A percentile compares a stretch with the other conserved stretches of the same genome.
Evolutionary conservation across 2,888 invertebrate species (phyloP).

Genomic region (Muscina levida): DNA sequence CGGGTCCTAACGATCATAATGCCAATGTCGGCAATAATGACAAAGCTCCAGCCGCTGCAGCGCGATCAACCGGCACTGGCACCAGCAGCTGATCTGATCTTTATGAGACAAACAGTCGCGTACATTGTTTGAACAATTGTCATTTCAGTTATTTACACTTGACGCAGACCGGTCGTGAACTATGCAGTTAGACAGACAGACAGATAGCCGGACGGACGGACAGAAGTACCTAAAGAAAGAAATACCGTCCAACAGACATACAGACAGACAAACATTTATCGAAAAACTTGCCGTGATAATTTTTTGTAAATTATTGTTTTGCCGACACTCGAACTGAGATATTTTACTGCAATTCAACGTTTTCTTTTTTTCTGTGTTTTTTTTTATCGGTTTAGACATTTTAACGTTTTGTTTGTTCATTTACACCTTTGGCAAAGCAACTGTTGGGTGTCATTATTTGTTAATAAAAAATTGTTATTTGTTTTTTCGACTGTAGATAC

Average conservation of each 20-base stretch:
- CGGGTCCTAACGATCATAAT: no score
- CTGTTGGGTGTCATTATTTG: constrained; percentile 21
- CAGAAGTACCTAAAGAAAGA: no score
- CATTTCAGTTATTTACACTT: no score
- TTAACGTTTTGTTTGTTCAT: constrained; percentile 56
- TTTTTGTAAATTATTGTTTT: not conserved
- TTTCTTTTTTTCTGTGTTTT: constrained; percentile 41
- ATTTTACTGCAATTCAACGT: not conserved
- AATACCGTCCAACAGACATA: no score
- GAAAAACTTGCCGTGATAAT: not conserved
- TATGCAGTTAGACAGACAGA: not conserved
- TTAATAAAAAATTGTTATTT: constrained; percentile 3
- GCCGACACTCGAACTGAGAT: not conserved
- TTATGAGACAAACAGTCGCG: no score
- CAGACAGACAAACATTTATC: not conserved
- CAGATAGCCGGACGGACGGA: not conserved
- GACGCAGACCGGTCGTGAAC: no score
- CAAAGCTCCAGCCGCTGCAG: no score
- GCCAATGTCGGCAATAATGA: no score
- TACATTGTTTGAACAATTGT: no score
- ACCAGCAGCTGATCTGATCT: no score
- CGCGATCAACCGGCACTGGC: no score
- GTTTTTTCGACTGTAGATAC: not conserved
- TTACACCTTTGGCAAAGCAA: constrained; percentile 55
- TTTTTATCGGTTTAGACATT: not conserved